Percentiles rank a stretch among this genome's conserved stretches.
phyloP scores from a whole-genome alignment of 2,113 vertebrate species.

The cattle (Bos taurus) region DNA sequence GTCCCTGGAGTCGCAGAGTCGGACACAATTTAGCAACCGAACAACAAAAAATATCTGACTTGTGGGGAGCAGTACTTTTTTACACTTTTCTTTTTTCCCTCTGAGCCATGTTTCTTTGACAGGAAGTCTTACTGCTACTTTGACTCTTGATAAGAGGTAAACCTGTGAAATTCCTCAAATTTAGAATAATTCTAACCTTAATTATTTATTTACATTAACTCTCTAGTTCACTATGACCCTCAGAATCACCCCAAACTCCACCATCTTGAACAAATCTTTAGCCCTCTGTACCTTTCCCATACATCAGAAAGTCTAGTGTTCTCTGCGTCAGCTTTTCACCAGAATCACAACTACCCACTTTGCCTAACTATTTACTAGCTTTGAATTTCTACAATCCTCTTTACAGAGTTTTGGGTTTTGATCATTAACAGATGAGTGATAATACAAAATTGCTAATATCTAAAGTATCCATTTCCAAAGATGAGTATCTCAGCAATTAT shows the following conservation, averaged over 20 bases:
- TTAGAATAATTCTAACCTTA: neutral
- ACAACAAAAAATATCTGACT: neutral
- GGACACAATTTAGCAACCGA: fast-evolving
- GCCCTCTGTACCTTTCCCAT: neutral
- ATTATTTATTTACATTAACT: neutral
- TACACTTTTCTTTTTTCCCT: neutral
- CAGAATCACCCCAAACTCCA: neutral
- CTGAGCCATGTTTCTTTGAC: neutral
- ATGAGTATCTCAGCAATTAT: neutral
- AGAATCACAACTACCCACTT: neutral
- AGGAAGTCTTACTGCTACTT: neutral
- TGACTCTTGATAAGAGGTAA: neutral
- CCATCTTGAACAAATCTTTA: neutral
- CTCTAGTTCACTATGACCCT: neutral
- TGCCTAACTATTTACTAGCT: neutral
- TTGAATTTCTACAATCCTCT: neutral
- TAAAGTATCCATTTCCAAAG: neutral
- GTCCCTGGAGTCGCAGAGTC: neutral
- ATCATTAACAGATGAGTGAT: neutral
- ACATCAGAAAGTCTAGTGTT: neutral
- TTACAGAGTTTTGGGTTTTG: neutral
- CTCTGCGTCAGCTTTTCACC: neutral
- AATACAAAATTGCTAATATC: neutral
- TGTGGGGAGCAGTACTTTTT: neutral
- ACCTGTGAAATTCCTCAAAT: neutral